Percentiles rank a stretch among this genome's conserved stretches.
phyloP scores from a whole-genome alignment of 1,140 invertebrate species.

The Pseudomyrmex dendroicus region DNA sequence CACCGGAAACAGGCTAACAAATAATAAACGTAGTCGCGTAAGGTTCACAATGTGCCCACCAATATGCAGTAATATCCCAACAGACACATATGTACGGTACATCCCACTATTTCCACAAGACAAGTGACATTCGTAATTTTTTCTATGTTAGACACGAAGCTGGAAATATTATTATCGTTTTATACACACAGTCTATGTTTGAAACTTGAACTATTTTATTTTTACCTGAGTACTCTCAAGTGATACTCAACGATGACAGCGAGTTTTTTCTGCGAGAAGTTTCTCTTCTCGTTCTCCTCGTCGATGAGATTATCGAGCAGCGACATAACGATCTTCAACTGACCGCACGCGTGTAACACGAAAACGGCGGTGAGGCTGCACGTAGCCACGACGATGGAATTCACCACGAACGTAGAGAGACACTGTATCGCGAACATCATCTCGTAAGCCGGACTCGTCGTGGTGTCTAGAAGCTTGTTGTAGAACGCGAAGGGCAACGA shows the following conservation, averaged over 20 bases:
- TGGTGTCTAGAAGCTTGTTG: conserved; percentile 15
- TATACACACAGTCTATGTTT: no score
- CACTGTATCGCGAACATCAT: conserved; percentile 62
- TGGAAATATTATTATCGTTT: conserved; percentile 47
- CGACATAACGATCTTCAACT: conserved; percentile 61
- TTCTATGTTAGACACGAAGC: conserved; percentile 74
- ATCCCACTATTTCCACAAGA: conserved; percentile 76
- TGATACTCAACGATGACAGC: conserved; percentile 72
- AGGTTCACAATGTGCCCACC: conserved; percentile 63
- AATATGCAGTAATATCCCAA: conserved; percentile 77
- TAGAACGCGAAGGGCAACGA: conserved; percentile 51
- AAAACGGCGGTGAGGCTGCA: conserved; percentile 65
- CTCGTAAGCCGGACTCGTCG: conserved; percentile 55
- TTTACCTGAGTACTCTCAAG: conserved; percentile 69
- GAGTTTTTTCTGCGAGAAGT: not conserved
- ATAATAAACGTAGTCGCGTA: not conserved
- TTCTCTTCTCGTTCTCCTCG: not conserved
- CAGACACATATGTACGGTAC: conserved; percentile 77
- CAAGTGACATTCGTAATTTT: conserved; percentile 73
- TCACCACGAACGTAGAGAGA: conserved; percentile 62
- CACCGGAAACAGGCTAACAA: not conserved
- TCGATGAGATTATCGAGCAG: conserved; percentile 53
- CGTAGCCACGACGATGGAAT: conserved; percentile 43
- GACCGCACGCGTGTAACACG: conserved; percentile 68
- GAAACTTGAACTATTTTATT: no score